These are phyloP conservation scores for Hybognathus amarus DNA, from an alignment of 2,797 vertebrate species.

Conservation along the genomic window DNA sequence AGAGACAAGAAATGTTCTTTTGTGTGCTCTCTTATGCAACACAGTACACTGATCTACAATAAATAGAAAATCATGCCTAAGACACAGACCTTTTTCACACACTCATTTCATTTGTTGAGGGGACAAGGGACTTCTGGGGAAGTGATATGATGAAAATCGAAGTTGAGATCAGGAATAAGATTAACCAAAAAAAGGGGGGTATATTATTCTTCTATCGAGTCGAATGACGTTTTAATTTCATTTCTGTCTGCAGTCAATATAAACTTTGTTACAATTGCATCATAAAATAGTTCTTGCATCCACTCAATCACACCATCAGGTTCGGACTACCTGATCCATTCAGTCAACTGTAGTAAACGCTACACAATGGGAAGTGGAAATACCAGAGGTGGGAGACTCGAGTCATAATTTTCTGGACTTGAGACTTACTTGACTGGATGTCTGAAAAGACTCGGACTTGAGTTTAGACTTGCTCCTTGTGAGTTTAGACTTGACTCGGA, in stretches of 20 bases:
- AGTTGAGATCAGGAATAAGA: neutral
- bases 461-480: too few relatives aligned
- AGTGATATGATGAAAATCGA: neutral
- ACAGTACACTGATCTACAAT: neutral
- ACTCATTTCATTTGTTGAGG: neutral
- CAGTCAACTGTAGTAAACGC: too few relatives aligned
- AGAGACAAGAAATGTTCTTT: conserved; percentile 61
- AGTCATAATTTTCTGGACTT: too few relatives aligned
- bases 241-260: neutral
- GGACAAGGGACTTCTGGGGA: neutral
- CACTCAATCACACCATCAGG: neutral
- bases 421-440: too few relatives aligned
- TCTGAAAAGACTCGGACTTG: too few relatives aligned
- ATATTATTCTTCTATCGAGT: neutral
- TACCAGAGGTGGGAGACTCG: too few relatives aligned
- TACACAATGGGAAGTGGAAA: too few relatives aligned
- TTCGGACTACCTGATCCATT: neutral
- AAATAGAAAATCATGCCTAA: neutral
- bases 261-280: too few relatives aligned
- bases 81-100: neutral
- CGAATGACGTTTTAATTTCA: neutral
- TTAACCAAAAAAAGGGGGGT: too few relatives aligned
- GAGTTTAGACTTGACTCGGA: too few relatives aligned
- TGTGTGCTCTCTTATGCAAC: conserved; percentile 50
- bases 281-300: neutral